Percentiles rank a stretch among this genome's conserved stretches.
Conservation (phyloP, 1,140 invertebrate species). For the Rhagoletis pomonella region DNA sequence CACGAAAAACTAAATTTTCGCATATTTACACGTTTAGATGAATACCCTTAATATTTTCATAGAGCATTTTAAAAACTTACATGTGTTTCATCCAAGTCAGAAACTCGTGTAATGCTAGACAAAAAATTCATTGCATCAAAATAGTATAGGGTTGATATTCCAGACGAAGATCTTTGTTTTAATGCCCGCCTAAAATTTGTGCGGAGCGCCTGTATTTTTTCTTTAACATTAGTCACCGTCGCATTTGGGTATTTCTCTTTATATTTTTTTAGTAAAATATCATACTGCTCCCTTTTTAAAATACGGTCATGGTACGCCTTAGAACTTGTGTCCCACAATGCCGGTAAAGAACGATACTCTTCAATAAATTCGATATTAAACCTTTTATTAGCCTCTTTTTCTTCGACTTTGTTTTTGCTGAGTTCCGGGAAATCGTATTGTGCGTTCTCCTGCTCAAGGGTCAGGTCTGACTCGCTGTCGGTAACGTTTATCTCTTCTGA, state of each 20-base stretch:
- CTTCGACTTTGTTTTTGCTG: background rate
- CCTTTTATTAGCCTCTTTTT: background rate
- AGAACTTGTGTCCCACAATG: conserved; percentile 67
- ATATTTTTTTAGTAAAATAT: conserved; percentile 66
- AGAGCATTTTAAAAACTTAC: background rate
- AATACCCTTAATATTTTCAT: too few relatives aligned
- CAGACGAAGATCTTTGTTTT: conserved; percentile 64
- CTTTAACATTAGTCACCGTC: conserved; percentile 67
- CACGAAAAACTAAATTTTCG: too few relatives aligned
- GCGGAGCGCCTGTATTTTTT: conserved; percentile 72
- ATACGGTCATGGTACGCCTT: background rate
- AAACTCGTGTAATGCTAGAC: background rate
- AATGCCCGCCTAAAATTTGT: conserved; percentile 72
- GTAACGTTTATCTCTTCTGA: too few relatives aligned
- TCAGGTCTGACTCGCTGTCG: too few relatives aligned
- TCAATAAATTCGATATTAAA: background rate
- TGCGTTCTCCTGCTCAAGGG: too few relatives aligned
- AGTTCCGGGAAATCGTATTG: background rate
- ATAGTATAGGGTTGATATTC: conserved; percentile 67
- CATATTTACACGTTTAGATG: too few relatives aligned
- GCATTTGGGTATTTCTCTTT: conserved; percentile 71
- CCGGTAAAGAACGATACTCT: conserved; percentile 69
- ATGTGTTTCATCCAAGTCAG: background rate
- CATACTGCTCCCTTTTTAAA: conserved; percentile 65
- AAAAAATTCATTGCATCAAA: conserved; percentile 72